Conservation (phyloP, 2,888 invertebrate genomes). For the Lymantria monacha region DNA sequence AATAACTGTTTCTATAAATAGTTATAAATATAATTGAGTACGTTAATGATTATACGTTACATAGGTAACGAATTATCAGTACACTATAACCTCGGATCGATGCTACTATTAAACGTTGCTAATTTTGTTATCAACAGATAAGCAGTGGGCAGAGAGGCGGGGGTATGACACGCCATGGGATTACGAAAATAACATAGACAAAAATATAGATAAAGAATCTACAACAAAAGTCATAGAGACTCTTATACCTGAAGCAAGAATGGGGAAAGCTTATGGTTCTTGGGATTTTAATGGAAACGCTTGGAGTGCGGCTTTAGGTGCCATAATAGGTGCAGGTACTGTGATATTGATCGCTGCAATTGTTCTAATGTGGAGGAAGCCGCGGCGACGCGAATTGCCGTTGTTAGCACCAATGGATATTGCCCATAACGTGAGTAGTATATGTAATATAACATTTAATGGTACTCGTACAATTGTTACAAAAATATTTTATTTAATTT, state of each 20-base stretch:
- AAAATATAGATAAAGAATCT: slow-evolving; percentile 24
- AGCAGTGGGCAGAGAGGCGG: slow-evolving; percentile 62
- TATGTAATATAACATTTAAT: background rate
- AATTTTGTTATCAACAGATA: slow-evolving; percentile 76
- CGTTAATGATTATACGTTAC: no score
- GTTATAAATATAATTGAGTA: no score
- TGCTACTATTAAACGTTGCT: slow-evolving; percentile 60
- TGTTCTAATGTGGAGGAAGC: slow-evolving; percentile 59
- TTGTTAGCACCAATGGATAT: slow-evolving; percentile 67
- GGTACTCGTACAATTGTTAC: no score
- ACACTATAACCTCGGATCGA: slow-evolving; percentile 53
- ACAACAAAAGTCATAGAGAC: slow-evolving; percentile 23
- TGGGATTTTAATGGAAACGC: slow-evolving; percentile 48
- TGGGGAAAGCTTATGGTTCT: slow-evolving; percentile 14
- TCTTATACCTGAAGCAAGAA: slow-evolving; percentile 41
- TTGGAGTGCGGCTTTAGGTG: slow-evolving; percentile 69
- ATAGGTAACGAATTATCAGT: background rate
- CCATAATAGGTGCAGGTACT: slow-evolving; percentile 63
- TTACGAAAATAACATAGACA: slow-evolving; percentile 30
- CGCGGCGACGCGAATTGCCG: slow-evolving; percentile 52
- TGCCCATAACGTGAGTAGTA: slow-evolving; percentile 62
- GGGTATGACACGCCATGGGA: slow-evolving; percentile 55
- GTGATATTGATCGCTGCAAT: slow-evolving; percentile 63
- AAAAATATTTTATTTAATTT: no score
- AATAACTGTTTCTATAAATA: no score